These are phyloP conservation scores for Drosophila trapezifrons DNA, from an alignment of 1,140 invertebrate species.

Conservation along the genomic window DNA sequence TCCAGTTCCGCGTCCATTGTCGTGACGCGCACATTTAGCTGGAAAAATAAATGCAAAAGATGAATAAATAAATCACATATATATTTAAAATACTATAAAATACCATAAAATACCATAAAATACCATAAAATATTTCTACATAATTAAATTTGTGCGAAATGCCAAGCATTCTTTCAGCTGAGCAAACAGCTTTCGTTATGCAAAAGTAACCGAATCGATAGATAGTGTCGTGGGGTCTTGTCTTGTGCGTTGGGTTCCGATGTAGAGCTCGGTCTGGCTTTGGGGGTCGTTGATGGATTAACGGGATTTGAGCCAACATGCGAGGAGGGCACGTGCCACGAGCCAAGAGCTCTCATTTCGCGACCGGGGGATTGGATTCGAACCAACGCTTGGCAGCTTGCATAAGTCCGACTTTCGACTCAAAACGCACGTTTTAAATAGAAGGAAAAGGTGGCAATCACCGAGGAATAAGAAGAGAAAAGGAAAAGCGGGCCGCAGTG, in stretches of 20 bases:
- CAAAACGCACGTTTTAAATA: conserved; percentile 21
- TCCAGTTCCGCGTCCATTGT: conserved; percentile 99
- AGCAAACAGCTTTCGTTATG: conserved; percentile 9
- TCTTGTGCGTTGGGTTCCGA: too few relatives aligned
- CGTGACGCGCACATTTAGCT: conserved; percentile 99
- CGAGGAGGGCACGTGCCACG: conserved; percentile 34
- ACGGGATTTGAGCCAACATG: conserved; percentile 33
- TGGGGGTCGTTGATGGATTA: conserved; percentile 36
- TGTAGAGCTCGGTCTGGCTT: neutral
- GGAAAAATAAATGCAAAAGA: conserved; percentile 43
- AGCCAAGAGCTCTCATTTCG: conserved; percentile 26
- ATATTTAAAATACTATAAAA: neutral
- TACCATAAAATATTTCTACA: neutral
- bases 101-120: neutral
- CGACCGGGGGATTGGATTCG: conserved; percentile 19
- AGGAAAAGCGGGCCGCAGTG: conserved; percentile 33
- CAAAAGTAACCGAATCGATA: too few relatives aligned
- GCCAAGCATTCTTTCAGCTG: neutral
- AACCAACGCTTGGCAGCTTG: conserved; percentile 19
- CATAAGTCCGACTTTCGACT: conserved; percentile 33
- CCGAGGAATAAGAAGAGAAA: conserved; percentile 1
- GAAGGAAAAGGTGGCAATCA: neutral
- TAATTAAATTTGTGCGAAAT: neutral
- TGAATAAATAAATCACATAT: neutral
- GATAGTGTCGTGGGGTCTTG: neutral